Base-by-base conservation (phyloP, 2,888 invertebrate species). In the Oegoconia quadripuncta region DNA sequence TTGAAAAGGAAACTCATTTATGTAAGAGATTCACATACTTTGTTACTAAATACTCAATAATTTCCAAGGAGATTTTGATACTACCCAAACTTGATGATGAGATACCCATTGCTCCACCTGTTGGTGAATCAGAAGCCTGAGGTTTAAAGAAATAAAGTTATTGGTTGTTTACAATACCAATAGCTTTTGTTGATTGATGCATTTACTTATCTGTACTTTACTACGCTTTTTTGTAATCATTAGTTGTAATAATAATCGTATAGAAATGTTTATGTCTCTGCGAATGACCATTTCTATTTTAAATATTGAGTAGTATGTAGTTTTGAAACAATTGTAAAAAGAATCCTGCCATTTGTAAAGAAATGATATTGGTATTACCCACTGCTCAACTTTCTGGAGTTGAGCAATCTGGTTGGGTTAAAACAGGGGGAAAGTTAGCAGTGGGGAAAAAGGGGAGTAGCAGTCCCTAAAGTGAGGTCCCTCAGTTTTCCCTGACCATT, bases 31-130 rank as follows among this genome's bases (percentile, higher is more conserved):
- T 99, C 84, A 99, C 99, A 37, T 94, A 94, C 64, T 99, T 99
- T 89, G 99, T 99, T 39, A 98, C 96, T 55, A 99, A 99, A 86
- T 99, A 99, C 88, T 96, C 95, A 76, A 91, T 99, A 49, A 99
- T 99, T 95, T 97, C 98, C 11, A 96, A 96, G 77, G 99, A 99
- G 82, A 99, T 98, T 87, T 90, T 99, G 49, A 99, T 99, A 78
- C 96, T 99, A 55, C 99, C 99, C 39, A 98, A 99, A 71, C 90
- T 96, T 75, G 95, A 95, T 71, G 95, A 94, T 59, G 94, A 93
- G 62, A 79, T 71, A 49, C 89, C 88, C 15, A 82, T 88, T 26
- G 87, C 90, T 26, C 88, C 86, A 55, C 81, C 89, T 29, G 75
- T 71, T n/a, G 82, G 83, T 46, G 87, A 88, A 74, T 88, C 88